Evolutionary conservation across 2,113 vertebrate genomes (phyloP), one percentile per base, ranked within the genome.

Genomic region (Neotoma lepida): DNA sequence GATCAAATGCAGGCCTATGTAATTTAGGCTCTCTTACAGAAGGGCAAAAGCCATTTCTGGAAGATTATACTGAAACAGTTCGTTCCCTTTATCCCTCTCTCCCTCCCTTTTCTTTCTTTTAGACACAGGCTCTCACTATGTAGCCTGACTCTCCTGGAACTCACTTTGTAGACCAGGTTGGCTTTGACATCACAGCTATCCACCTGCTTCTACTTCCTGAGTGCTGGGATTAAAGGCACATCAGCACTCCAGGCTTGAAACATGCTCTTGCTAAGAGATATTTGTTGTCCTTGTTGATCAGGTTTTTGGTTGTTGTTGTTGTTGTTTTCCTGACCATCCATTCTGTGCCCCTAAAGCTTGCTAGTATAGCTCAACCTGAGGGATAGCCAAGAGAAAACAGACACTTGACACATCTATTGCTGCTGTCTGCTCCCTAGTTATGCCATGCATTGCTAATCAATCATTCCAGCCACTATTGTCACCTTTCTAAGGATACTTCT

Each of bases 1-100:
- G 18, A 39, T 81, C 86, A 77, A 81, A 58, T 96, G 35, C 68
- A 82, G 74, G 82, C 97, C 41, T 96, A 64, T 96, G 95, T 98
- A 92, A 85, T 93, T 85, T 73, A 70, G n/a, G 22, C 54, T 64
- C 22, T 81, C 70, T 49, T 89, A 80, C 9, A 89, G 63, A 66
- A 91, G 15, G 64, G 4, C 49, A 94, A 9, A 39, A 70, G 91
- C 70, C 26, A n/a, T 88, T 93, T 54, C 74, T 90, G 12, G 46
- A 88, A 30, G 28, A 78, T 82, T 88, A 68, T 84, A 77, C 18
- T 49, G 20, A 95, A 89, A 73, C 39, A 86, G 49, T 13, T 93
- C 35, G 9, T 15, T 44, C 4, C 44, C 28, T 82, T 61, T 58
- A 81, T 30, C 3, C 80, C 14, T 78, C 49, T 28, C 49, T 78